These are phyloP conservation scores for Sphecodes monilicornis DNA, from an alignment of 2,888 invertebrate species.

Conservation along the genomic window DNA sequence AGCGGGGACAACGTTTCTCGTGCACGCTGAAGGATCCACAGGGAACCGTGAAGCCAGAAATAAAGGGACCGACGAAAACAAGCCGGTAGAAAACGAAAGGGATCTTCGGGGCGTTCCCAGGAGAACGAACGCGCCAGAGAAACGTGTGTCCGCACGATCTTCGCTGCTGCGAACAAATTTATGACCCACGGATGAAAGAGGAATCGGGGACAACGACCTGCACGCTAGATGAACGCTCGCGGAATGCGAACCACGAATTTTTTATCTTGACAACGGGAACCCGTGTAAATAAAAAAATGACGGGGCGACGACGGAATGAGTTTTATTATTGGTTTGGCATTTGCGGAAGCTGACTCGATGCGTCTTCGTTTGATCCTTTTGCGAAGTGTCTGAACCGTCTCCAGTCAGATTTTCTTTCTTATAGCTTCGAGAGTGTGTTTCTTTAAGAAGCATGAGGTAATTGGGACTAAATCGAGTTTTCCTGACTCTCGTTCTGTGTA, in stretches of 20 bases:
- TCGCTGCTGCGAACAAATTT: slow-evolving; percentile 40
- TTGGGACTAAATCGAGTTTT: not conserved
- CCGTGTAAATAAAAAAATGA: slow-evolving; percentile 12
- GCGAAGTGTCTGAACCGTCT: not conserved
- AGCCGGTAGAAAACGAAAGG: slow-evolving; percentile 11
- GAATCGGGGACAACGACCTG: slow-evolving; percentile 11
- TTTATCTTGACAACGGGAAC: slow-evolving; percentile 31
- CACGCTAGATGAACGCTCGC: slow-evolving; percentile 25
- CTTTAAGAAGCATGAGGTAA: not conserved
- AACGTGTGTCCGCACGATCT: slow-evolving; percentile 37
- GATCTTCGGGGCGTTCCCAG: slow-evolving; percentile 30
- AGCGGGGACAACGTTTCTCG: slow-evolving; percentile 38
- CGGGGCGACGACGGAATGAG: not conserved
- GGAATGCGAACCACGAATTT: slow-evolving; percentile 28
- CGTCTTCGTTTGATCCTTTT: not conserved
- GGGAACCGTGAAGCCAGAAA: slow-evolving; percentile 4
- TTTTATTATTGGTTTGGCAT: not conserved
- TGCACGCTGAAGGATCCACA: slow-evolving; percentile 11
- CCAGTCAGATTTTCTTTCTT: not conserved
- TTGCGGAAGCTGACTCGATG: not conserved
- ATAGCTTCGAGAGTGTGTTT: not conserved
- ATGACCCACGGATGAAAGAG: slow-evolving; percentile 12
- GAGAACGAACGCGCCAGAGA: not conserved
- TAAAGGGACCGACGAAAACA: slow-evolving; percentile 24
- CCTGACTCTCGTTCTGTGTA: not conserved